phyloP scores from a whole-genome alignment of 2,888 invertebrate species.

The Amaurobius ferox region DNA sequence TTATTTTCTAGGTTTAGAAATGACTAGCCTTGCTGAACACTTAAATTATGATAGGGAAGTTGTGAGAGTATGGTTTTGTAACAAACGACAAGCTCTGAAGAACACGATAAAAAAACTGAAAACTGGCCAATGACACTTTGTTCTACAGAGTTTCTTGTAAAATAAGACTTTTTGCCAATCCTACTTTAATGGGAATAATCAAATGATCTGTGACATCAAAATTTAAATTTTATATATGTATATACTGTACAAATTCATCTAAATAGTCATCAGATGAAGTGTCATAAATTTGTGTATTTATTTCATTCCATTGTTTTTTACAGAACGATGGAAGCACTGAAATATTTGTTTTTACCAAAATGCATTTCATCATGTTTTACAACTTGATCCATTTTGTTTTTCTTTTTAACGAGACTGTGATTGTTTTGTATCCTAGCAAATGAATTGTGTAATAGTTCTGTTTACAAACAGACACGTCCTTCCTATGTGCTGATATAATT shows the following conservation, averaged over 20 bases:
- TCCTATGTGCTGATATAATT: too few relatives aligned
- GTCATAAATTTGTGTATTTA: conserved; percentile 33
- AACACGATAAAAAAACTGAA: conserved; percentile 86
- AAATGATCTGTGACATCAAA: conserved; percentile 25
- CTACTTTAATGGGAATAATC: conserved; percentile 13
- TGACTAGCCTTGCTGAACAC: conserved; percentile 95
- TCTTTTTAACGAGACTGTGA: conserved; percentile 58
- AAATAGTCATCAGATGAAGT: background rate
- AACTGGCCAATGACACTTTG: conserved; percentile 34
- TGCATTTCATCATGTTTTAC: background rate
- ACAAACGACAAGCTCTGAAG: conserved; percentile 97
- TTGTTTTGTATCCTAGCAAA: too few relatives aligned
- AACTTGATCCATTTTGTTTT: background rate
- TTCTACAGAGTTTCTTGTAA: background rate
- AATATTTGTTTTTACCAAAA: background rate
- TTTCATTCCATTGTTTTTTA: conserved; percentile 47
- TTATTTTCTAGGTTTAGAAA: conserved; percentile 89
- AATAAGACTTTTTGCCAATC: background rate
- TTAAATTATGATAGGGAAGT: conserved; percentile 98
- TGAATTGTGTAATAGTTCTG: too few relatives aligned
- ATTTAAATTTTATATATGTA: conserved; percentile 30
- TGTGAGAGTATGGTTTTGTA: conserved; percentile 99
- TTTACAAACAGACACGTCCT: too few relatives aligned
- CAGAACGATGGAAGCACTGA: background rate
- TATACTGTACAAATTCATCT: conserved; percentile 43